These are phyloP conservation scores for Pseudococcus jackbeardsleyi DNA, from an alignment of 2,888 invertebrate species.

Conservation along the genomic window DNA sequence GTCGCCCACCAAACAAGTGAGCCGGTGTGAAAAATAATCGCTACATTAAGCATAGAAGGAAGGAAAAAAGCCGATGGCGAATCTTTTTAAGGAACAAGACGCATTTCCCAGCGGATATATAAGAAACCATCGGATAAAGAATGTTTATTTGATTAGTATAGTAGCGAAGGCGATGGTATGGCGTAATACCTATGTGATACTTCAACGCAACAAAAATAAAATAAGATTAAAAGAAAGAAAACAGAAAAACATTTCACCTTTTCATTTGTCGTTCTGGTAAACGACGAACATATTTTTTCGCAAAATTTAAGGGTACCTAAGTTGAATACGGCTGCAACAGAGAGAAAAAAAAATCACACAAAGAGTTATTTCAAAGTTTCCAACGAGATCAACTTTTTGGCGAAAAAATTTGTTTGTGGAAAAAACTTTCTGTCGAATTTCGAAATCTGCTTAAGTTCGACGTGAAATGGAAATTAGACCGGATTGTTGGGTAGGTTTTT, in stretches of 20 bases:
- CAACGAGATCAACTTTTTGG: background rate
- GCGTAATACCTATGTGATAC: slow-evolving; percentile 40
- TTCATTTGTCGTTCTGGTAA: slow-evolving; percentile 43
- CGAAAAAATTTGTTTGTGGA: background rate
- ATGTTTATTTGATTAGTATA: slow-evolving; percentile 49
- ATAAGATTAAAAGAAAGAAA: slow-evolving; percentile 35
- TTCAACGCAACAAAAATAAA: slow-evolving; percentile 43
- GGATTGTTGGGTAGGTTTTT: background rate
- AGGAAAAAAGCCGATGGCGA: slow-evolving; percentile 20
- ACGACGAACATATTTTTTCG: slow-evolving; percentile 15
- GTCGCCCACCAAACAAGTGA: background rate
- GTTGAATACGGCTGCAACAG: background rate
- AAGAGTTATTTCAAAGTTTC: background rate
- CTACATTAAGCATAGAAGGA: slow-evolving; percentile 18
- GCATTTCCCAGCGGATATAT: slow-evolving; percentile 32
- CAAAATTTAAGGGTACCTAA: slow-evolving; percentile 15
- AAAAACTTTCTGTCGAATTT: background rate
- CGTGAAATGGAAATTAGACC: background rate
- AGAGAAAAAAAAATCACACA: slow-evolving; percentile 32
- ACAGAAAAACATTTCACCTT: slow-evolving; percentile 30
- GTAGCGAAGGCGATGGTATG: background rate
- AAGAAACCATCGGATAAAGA: slow-evolving; percentile 48
- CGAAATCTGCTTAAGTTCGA: background rate
- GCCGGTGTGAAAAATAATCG: slow-evolving; percentile 42
- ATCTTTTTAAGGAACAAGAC: slow-evolving; percentile 35